Base-by-base conservation (phyloP, 2,888 invertebrate species). In the Agonopterix subpropinquella region DNA sequence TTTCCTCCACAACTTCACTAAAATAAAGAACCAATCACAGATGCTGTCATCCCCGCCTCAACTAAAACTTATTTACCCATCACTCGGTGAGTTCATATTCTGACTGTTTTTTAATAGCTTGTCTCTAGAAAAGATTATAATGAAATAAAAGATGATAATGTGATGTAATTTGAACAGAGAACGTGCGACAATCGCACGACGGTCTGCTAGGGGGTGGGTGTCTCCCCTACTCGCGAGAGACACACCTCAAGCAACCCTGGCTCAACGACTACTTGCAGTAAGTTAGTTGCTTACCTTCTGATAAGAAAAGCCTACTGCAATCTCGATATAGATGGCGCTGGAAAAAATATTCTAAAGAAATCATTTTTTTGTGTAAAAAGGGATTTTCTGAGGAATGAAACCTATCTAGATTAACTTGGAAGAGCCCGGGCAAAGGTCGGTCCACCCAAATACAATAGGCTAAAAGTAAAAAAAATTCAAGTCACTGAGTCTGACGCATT, bases 121-220 rank as follows among this genome's bases (percentile, higher is more conserved):
- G n/a, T 18, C 18, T 18, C 18, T 4, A 18, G 2, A 18, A 18
- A 18, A 18, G 18, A 18, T 15, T 1, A 3, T 18, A 18, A 18
- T 18, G 18, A 18, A 18, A 18, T 18, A 2, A 18, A 28, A 28
- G 28, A 28, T 28, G 7, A 28, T 28, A 28, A 28, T 28, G 28
- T 28, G 28, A 28, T 28, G 28, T 28, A 28, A 28, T 28, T 28
- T 28, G 28, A 28, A 2, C 41, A 67, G 91, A 93, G n/a, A 96
- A 98, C 83, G 98, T 98, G 0, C 89, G 92, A 41, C 89, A 86
- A 2, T 96, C 97, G 54, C 93, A 96, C 67, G 97, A 98, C 72
- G 96, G 95, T 0, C 89, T 94, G 45, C 85, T 92, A 39, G 97
- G 96, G 4, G 97, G 98, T 0, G 95, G 94, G 0, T 97, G 97